Base-by-base conservation (phyloP, 2,113 vertebrate species). In the Psittacula cyanocephala region DNA sequence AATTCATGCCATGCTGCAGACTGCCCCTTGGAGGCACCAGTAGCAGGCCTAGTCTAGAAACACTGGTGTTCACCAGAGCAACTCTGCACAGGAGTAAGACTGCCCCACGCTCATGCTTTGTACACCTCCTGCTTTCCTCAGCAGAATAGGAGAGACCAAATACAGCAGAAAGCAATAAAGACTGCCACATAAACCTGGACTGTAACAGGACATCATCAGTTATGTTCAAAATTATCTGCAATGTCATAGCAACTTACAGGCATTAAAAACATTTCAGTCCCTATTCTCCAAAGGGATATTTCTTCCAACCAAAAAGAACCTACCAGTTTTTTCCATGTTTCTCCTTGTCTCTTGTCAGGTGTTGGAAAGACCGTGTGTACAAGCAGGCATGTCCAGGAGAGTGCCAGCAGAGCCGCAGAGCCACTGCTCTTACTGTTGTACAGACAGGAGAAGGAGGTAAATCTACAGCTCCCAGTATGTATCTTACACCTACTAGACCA, bases 271-370 rank as follows among this genome's bases (percentile, higher is more conserved):
- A 57, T 16, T 43, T 12, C 60, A 74, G 31, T 44, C 24, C 44
- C 10, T 20, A n/a, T 60, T 60, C n/a, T 77, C 41, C 0, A 0
- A 81, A 44, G 33, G 35, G 24, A 1, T 47, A 53, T 47, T 78
- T 88, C 49, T 63, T 50, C 63, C 82, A 96, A 88, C 43, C 46
- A 24, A 33, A 12, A 43, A 55, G 69, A 24, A 98, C 99, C 86
- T 96, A 99, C 99, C 98, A 99, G 97, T 97, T 99, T 99, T 95
- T 98, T 99, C 99, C 99, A 99, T 31, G 98, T 95, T 79, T 98
- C 98, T 63, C 99, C 99, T 70, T 98, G 98, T 96, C 98, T 98
- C 94, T 98, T 99, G 76, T 99, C 98, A 68, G 97, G 97, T 0
- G 95, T 95, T 59, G 98, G 97, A 96, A 99, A 99, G 88, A 98